Base-by-base conservation (phyloP, 2,797 vertebrate genomes). In the Pelobates cultripes region DNA sequence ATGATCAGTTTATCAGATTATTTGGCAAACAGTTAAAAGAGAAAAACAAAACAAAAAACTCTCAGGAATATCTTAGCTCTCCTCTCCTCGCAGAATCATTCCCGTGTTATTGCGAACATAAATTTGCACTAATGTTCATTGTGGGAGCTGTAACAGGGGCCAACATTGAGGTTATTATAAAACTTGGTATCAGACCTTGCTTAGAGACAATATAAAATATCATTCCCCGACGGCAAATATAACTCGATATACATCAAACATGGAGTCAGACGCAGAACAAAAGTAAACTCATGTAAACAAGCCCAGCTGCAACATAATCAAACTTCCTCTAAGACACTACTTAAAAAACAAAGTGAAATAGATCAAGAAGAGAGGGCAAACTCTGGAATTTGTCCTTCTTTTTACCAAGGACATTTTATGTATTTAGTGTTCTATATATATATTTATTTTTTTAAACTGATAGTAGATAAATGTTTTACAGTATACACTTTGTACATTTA, bases 41-140 rank as follows among this genome's bases (percentile, higher is more conserved):
- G 72, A 69, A 55, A 6, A 14, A 2, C 53, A 41, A 41, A 28
- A 53, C 14, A 41, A 68, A 51, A 63, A 6, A 77, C 68, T 55
- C 57, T 40, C 43, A 66, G 43, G 70, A 75, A 78, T 79, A 70
- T 75, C 74, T 76, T 67, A 64, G 42, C 43, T 63, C 5, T 10
- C 77, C 43, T 75, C 68, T 79, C 68, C 73, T 84, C 14, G 77
- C 68, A 57, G 82, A n/a, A 64, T 71, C n/a, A 45, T 70, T 71
- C 44, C 3, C 42, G 41, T n/a, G 43, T 79, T 84, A 84, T 84
- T 84, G 60, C 77, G 40, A 51, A 57, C 77, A 84, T 84, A 79
- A 79, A 84, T 84, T 79, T 79, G 67, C 60, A 10, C 71, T 83
- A 83, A 83, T 83, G 81, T 74, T 60, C 57, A 55, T 7, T 51